These are phyloP conservation scores for Aphidoletes aphidimyza DNA, from an alignment of 2,888 invertebrate species.

Conservation along the genomic window DNA sequence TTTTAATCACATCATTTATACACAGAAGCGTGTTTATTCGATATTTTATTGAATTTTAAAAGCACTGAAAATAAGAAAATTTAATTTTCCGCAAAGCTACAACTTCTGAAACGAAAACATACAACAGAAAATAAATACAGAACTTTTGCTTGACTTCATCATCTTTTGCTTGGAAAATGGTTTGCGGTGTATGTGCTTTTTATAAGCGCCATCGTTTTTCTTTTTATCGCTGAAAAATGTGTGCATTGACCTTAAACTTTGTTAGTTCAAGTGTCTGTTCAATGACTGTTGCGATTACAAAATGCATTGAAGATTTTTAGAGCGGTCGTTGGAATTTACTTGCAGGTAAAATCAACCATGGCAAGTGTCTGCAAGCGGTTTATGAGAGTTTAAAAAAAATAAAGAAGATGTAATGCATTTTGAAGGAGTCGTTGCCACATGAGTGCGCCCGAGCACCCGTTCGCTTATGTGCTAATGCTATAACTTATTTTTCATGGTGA, in stretches of 20 bases:
- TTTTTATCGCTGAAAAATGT: background rate
- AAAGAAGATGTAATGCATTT: background rate
- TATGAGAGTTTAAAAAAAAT: background rate
- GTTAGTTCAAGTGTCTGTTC: background rate
- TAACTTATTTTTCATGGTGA: background rate
- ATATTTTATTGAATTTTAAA: too few relatives aligned
- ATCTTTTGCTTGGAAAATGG: too few relatives aligned
- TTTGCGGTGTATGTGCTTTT: too few relatives aligned
- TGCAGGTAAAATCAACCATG: background rate
- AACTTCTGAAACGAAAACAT: too few relatives aligned
- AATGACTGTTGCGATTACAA: background rate
- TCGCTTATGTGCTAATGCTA: background rate
- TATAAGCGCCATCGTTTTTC: background rate
- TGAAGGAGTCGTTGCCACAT: background rate
- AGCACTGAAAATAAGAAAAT: too few relatives aligned
- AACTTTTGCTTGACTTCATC: too few relatives aligned
- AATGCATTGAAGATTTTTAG: background rate
- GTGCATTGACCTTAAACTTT: constrained; percentile 49
- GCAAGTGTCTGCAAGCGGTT: background rate
- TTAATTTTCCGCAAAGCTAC: too few relatives aligned
- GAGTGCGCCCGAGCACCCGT: too few relatives aligned
- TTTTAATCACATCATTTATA: too few relatives aligned
- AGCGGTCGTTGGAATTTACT: background rate
- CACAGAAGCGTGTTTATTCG: too few relatives aligned
- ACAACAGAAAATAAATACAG: too few relatives aligned